Evolutionary conservation across 1,140 invertebrate genomes (phyloP), one percentile per base, ranked within the genome.

Genomic region (Carposina sasakii): DNA sequence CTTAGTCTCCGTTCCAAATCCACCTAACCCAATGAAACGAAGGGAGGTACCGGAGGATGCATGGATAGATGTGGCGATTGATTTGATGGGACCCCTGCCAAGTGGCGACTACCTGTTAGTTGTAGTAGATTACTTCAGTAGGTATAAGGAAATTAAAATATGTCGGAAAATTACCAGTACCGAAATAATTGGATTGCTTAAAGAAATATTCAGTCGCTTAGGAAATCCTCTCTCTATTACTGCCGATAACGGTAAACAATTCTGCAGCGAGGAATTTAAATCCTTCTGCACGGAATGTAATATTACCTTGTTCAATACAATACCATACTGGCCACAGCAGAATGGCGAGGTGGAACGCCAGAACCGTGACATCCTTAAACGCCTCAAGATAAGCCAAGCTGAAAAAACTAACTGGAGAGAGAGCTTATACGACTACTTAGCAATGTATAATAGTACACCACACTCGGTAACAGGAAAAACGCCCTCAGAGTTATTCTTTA

Each of bases 301-400:
- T 20, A 60, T 71, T 4, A 31, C 39, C 9, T 10, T 64, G 13
- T 51, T 45, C 13, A 46, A 60, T 24, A 63, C 60, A n/a, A 41
- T 48, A 3, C 57, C 60, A 1, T 64, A 60, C 45, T 64, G 63
- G 56, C 63, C 67, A 0, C 57, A 63, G 46, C 48, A 44, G 15
- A 72, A 72, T 61, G 67, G 67, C 17, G 51, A 67, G 45, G 66
- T 67, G 0, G 67, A 73, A 48, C 44, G 63, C 12, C 52, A 60
- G 44, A 71, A 71, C 47, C 48, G 53, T 21, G 53, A 53, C 8
- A 52, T 71, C 17, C 21, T 62, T 17, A 71, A 67, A 21, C 30
- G 54, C 1, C 21, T 63, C 10, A 45, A 28, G 12, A 61, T 64
- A 40, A 50, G 49, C 30, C 50, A 64, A 21, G 4, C 13, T 1